Evolutionary conservation across 1,140 invertebrate species (phyloP).

Genomic region (Belonocnema kinseyi): DNA sequence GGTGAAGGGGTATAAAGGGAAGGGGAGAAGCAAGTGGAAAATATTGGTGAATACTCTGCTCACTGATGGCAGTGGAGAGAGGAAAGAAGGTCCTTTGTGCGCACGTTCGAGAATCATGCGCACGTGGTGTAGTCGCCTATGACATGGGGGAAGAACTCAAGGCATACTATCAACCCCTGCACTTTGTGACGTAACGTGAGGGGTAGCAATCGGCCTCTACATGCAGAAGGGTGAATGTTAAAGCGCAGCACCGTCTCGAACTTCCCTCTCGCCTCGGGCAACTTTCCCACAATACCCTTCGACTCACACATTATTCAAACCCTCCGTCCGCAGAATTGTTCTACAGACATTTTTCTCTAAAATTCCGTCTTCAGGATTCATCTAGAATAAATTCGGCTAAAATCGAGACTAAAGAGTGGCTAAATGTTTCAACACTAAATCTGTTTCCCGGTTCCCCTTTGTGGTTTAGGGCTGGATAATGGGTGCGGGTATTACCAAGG

Average conservation of each 20-base stretch:
- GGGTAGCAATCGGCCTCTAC: conserved; percentile 17
- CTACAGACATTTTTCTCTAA: not conserved
- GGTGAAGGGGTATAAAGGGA: not conserved
- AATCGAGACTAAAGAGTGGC: not conserved
- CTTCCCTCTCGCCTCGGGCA: conserved; percentile 4
- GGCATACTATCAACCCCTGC: conserved; percentile 27
- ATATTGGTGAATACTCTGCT: not conserved
- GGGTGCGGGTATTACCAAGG: not conserved
- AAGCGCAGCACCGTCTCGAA: conserved; percentile 27
- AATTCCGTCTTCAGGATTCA: not conserved
- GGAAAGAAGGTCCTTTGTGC: conserved; percentile 15
- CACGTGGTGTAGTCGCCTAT: conserved; percentile 25
- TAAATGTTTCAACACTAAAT: too few species aligned
- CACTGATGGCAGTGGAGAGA: not conserved
- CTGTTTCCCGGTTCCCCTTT: too few species aligned
- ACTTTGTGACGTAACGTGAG: conserved; percentile 27
- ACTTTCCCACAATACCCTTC: conserved; percentile 3
- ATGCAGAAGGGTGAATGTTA: conserved; percentile 29
- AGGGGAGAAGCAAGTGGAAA: not conserved
- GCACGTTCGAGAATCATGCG: conserved; percentile 27
- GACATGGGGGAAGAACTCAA: conserved; percentile 10
- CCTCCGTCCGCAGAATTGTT: not conserved
- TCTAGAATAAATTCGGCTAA: not conserved
- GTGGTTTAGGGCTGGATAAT: not conserved
- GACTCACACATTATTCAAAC: conserved; percentile 22